Evolutionary conservation across 2,113 vertebrate genomes (phyloP).

Genomic region (Chauna torquata): DNA sequence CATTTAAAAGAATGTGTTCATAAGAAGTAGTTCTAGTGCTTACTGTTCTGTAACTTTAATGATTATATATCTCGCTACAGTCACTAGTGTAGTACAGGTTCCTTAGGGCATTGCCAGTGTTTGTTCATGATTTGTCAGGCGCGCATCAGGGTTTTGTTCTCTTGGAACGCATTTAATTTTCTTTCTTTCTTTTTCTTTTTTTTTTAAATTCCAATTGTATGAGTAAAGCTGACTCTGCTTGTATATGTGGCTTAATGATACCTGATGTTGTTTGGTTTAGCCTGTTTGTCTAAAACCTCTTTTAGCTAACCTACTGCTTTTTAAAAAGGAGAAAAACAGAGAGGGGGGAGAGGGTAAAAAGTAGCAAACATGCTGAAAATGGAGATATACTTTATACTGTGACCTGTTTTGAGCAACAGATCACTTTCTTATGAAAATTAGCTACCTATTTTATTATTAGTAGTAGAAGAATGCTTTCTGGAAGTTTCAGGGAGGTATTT

Average conservation of each 20-base stretch:
- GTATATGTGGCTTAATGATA: background rate
- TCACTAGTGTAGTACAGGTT: background rate
- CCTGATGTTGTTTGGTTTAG: background rate
- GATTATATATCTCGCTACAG: background rate
- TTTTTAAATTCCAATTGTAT: background rate
- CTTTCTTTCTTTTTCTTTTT: background rate
- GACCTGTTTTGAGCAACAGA: background rate
- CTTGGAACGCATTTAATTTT: background rate
- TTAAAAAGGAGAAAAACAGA: background rate
- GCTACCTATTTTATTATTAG: background rate
- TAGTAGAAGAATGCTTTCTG: background rate
- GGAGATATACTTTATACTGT: background rate
- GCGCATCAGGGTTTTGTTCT: background rate
- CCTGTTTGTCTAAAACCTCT: background rate
- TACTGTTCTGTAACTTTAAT: background rate
- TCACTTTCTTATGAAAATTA: background rate
- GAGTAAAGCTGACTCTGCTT: background rate
- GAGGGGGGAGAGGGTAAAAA: background rate
- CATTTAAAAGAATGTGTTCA: background rate
- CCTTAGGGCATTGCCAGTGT: background rate
- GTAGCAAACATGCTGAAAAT: background rate
- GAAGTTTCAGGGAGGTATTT: background rate
- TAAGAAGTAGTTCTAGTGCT: background rate
- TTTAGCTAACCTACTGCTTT: background rate
- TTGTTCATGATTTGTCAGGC: slow-evolving; percentile 3